Evolutionary conservation across 2,797 vertebrate genomes (phyloP).

Genomic region (Hippocampus kuda): DNA sequence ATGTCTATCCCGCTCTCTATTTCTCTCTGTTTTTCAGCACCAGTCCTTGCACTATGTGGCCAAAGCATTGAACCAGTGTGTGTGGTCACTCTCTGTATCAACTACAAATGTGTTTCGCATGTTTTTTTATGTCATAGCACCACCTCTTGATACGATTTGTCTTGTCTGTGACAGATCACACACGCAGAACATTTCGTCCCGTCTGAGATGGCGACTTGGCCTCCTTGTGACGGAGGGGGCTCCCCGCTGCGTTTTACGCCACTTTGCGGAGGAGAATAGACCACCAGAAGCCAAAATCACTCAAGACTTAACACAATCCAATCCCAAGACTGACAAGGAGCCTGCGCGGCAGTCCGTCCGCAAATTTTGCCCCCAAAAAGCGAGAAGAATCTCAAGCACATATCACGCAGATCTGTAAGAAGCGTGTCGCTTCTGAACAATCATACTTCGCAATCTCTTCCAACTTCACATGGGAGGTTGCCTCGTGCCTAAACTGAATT

Average conservation of each 20-base stretch:
- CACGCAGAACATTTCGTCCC: slow-evolving; percentile 73
- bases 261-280: slow-evolving; percentile 77
- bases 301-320: slow-evolving; percentile 73
- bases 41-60: background rate
- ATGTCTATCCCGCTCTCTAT: too few relatives aligned
- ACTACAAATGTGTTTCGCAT: background rate
- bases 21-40: too few relatives aligned
- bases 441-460: slow-evolving; percentile 89
- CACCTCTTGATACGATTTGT: slow-evolving; percentile 19
- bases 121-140: background rate
- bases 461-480: slow-evolving; percentile 84
- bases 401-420: slow-evolving; percentile 77
- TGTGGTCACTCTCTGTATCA: background rate
- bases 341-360: slow-evolving; percentile 60
- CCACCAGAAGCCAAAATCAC: slow-evolving; percentile 81
- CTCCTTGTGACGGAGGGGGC: slow-evolving; percentile 83
- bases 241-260: slow-evolving; percentile 77
- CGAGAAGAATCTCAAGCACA: slow-evolving; percentile 63
- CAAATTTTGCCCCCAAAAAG: slow-evolving; percentile 70
- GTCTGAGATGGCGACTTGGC: slow-evolving; percentile 80
- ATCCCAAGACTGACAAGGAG: slow-evolving; percentile 76
- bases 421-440: slow-evolving; percentile 91
- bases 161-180: slow-evolving; percentile 55
- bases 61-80: background rate
- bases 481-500: slow-evolving; percentile 99